Evolutionary conservation across 2,888 invertebrate genomes (phyloP).

Genomic region (Pterostichus madidus): DNA sequence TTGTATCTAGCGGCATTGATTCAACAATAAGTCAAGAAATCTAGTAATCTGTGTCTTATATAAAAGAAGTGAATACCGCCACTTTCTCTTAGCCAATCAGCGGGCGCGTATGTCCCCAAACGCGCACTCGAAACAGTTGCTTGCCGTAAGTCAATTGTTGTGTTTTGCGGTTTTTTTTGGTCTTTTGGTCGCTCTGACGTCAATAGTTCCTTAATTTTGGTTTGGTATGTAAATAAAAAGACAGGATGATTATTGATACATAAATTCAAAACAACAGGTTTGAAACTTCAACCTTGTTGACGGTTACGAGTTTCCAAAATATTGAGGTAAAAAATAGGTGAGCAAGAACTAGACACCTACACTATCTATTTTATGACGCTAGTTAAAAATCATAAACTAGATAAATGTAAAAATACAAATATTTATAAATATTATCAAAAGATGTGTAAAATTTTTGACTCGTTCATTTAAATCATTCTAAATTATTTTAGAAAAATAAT

Average conservation of each 20-base stretch:
- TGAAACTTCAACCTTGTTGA: not conserved
- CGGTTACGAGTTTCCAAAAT: not conserved
- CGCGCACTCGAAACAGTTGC: not conserved
- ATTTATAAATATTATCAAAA: no score
- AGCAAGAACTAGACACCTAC: no score
- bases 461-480: no score
- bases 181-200: slow-evolving; percentile 26
- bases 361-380: no score
- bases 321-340: not conserved
- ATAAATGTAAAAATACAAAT: no score
- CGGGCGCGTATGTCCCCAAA: slow-evolving; percentile 61
- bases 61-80: slow-evolving; percentile 58
- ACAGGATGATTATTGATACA: not conserved
- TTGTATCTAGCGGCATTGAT: slow-evolving; percentile 45
- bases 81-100: slow-evolving; percentile 69
- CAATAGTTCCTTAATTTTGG: not conserved
- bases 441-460: no score
- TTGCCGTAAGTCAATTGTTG: slow-evolving; percentile 23
- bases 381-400: no score
- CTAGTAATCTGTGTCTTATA: slow-evolving; percentile 55
- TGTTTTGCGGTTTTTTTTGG: slow-evolving; percentile 22
- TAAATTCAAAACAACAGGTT: not conserved
- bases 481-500: no score
- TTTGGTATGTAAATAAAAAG: not conserved
- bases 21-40: slow-evolving; percentile 46